Conservation (phyloP, 2,113 vertebrate genomes). For the Puntigrus tetrazona region DNA sequence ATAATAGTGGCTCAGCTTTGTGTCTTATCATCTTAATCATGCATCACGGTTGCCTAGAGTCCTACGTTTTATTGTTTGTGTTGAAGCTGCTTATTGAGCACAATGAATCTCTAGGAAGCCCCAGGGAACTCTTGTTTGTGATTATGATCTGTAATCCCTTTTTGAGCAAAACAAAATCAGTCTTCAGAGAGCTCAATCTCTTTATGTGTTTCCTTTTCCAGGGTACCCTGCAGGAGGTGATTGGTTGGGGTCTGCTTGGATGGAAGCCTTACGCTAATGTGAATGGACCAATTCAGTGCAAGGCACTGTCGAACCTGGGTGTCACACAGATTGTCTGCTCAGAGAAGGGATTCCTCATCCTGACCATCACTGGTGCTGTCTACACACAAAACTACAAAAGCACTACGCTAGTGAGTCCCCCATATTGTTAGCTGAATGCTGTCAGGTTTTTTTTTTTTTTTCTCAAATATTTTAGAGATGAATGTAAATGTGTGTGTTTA, state of each 20-base stretch:
- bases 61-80: neutral
- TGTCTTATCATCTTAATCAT: neutral
- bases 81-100: neutral
- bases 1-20: neutral
- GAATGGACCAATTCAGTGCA: slow-evolving; percentile 91
- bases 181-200: neutral
- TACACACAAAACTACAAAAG: slow-evolving; percentile 95
- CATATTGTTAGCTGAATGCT: neutral
- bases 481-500: neutral
- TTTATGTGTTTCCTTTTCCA: slow-evolving; percentile 54
- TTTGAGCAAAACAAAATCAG: neutral
- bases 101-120: neutral
- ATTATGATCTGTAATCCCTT: neutral
- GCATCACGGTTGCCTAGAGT: neutral
- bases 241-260: slow-evolving; percentile 94
- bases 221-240: slow-evolving; percentile 94
- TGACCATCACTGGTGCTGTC: slow-evolving; percentile 89
- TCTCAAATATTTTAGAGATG: neutral
- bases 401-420: slow-evolving; percentile 83
- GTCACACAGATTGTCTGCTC: slow-evolving; percentile 92
- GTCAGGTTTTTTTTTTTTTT: neutral
- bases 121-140: neutral
- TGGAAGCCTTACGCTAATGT: slow-evolving; percentile 96
- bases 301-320: slow-evolving; percentile 89
- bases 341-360: slow-evolving; percentile 92